Conservation (phyloP, 2,113 vertebrate species). For the Peromyscus californicus region DNA sequence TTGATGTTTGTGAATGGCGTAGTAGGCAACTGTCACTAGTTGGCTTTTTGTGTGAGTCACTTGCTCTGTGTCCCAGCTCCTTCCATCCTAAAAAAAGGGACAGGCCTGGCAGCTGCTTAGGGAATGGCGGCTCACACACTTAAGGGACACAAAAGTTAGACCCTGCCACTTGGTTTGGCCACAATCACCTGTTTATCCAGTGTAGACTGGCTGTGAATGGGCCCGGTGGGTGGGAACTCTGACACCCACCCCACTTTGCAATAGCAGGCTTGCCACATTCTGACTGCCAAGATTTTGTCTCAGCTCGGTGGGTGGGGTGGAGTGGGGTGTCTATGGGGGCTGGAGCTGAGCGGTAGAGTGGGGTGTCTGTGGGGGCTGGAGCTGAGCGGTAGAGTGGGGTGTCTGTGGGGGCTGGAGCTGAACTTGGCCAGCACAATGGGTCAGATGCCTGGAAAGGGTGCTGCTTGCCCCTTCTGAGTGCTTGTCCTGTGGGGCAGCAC, state of each 20-base stretch:
- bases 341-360: background rate
- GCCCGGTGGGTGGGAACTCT: background rate
- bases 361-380: background rate
- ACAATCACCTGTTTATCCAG: conserved; percentile 77
- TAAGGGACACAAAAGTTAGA: conserved; percentile 81
- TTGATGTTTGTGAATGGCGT: background rate
- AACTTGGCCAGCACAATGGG: background rate
- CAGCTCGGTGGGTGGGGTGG: background rate
- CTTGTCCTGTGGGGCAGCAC: too few species aligned
- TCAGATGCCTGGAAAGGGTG: background rate
- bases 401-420: background rate
- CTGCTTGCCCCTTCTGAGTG: fast-evolving
- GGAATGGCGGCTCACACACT: conserved; percentile 84
- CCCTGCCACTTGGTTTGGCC: conserved; percentile 78
- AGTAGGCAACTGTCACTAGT: conserved; percentile 41
- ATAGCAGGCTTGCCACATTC: background rate
- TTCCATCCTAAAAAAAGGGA: conserved; percentile 80
- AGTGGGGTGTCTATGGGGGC: background rate
- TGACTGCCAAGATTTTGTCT: background rate
- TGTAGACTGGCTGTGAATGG: conserved; percentile 73
- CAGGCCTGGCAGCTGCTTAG: conserved; percentile 87
- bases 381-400: too few species aligned
- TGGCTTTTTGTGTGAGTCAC: conserved; percentile 81
- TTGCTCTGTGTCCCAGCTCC: conserved; percentile 81
- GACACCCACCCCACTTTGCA: fast-evolving